Conservation (phyloP, 1,140 invertebrate genomes). For the Eupeodes corollae region DNA sequence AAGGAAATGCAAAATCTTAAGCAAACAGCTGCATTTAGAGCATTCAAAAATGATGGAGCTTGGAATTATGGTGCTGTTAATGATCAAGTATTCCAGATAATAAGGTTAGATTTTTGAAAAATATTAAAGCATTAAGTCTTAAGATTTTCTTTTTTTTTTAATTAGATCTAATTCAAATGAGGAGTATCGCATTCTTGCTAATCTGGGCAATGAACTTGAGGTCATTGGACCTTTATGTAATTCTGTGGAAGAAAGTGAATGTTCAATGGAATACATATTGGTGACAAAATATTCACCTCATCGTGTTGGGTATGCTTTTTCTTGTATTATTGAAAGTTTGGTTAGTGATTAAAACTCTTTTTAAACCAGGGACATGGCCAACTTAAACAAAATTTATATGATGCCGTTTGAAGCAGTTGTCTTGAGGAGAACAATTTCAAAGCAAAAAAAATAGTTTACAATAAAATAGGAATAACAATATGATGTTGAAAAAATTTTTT, state of each 20-base stretch:
- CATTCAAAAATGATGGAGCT: conserved; percentile 20
- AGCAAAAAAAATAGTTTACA: too few species aligned
- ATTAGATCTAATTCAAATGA: conserved; percentile 12
- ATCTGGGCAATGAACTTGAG: conserved; percentile 23
- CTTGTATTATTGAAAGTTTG: neutral
- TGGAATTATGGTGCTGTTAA: conserved; percentile 25
- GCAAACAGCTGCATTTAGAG: conserved; percentile 18
- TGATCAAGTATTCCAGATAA: conserved; percentile 26
- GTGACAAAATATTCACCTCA: conserved; percentile 20
- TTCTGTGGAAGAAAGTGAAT: conserved; percentile 4
- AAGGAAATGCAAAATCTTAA: conserved; percentile 26
- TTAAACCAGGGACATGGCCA: conserved; percentile 14
- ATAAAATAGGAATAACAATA: too few species aligned
- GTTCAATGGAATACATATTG: conserved; percentile 20
- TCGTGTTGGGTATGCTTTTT: conserved; percentile 16
- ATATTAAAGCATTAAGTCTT: too few species aligned
- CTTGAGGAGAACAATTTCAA: conserved; percentile 14
- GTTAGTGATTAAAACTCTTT: too few species aligned
- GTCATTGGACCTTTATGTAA: conserved; percentile 9
- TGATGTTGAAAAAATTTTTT: too few species aligned
- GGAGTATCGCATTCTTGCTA: conserved; percentile 28
- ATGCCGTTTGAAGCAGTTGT: conserved; percentile 32
- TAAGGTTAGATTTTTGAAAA: conserved; percentile 18
- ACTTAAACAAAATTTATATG: conserved; percentile 16
- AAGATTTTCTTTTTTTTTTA: neutral